Evolutionary conservation across 1,140 invertebrate genomes (phyloP).

Genomic region (Ectropis grisescens): DNA sequence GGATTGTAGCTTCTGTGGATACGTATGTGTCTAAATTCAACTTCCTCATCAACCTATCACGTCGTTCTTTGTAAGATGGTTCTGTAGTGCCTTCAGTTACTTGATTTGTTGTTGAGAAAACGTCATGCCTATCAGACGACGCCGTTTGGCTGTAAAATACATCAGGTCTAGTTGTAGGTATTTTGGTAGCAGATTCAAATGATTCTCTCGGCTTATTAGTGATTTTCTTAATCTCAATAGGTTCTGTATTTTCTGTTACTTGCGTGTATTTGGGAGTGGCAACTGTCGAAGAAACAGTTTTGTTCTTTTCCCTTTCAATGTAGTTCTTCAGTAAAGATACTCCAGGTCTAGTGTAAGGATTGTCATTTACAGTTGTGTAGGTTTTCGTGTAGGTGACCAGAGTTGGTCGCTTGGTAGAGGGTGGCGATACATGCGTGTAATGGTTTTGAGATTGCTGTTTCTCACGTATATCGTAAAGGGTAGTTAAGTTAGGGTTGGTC

Average conservation of each 20-base stretch:
- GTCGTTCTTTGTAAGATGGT: constrained; percentile 46
- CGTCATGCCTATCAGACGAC: constrained; percentile 25
- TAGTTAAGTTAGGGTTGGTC: constrained; percentile 42
- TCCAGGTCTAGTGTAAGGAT: constrained; percentile 58
- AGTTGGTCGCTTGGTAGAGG: constrained; percentile 51
- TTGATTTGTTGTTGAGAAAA: constrained; percentile 23
- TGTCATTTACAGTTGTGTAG: constrained; percentile 36
- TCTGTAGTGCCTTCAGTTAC: constrained; percentile 27
- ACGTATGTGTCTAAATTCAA: constrained; percentile 32
- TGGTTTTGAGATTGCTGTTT: constrained; percentile 26
- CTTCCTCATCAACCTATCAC: constrained; percentile 47
- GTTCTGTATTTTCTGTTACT: constrained; percentile 28
- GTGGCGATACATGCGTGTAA: constrained; percentile 4
- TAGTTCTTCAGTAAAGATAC: constrained; percentile 47
- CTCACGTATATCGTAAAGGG: constrained; percentile 48
- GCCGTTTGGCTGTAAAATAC: constrained; percentile 18
- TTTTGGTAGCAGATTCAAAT: constrained; percentile 54
- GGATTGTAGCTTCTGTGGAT: constrained; percentile 26
- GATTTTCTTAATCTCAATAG: constrained; percentile 21
- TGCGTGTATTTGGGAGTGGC: constrained; percentile 26
- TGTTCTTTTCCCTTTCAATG: constrained; percentile 54
- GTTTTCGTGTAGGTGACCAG: constrained; percentile 53
- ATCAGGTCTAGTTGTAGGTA: constrained; percentile 34
- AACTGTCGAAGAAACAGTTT: constrained; percentile 26
- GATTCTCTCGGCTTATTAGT: constrained; percentile 27